A percentile compares a stretch with the other conserved stretches of the same genome.
Evolutionary conservation across 2,888 invertebrate genomes (phyloP).

Genomic region (Troides helena): DNA sequence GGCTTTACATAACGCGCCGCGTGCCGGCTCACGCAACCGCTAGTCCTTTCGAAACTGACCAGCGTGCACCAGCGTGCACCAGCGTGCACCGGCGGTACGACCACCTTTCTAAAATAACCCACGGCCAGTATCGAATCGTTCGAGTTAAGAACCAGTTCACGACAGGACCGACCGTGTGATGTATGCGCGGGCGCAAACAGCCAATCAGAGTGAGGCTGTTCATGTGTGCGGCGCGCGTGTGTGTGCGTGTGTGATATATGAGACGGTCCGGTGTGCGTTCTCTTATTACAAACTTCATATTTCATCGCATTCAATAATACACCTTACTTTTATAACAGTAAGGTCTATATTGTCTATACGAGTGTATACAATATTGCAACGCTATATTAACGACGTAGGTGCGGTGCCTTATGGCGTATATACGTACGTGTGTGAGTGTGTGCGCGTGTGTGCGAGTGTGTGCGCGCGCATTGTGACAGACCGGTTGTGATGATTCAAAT

Average conservation of each 20-base stretch:
- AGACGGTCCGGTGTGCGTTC: constrained; percentile 43
- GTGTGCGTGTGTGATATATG: constrained; percentile 47
- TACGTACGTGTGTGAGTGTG: constrained; percentile 34
- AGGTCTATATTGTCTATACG: neutral
- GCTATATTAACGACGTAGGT: constrained; percentile 53
- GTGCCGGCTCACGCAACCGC: constrained; percentile 41
- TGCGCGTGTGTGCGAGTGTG: constrained; percentile 10
- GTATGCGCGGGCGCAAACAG: constrained; percentile 57
- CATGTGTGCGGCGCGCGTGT: constrained; percentile 43
- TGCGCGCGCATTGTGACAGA: constrained; percentile 38
- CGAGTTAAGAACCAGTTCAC: constrained; percentile 32
- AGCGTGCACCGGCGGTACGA: constrained; percentile 37
- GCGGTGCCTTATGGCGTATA: constrained; percentile 45
- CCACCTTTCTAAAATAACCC: constrained; percentile 77
- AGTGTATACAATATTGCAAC: constrained; percentile 34
- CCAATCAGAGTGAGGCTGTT: constrained; percentile 6
- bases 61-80: too few relatives aligned
- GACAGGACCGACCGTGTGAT: constrained; percentile 56
- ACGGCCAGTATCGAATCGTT: constrained; percentile 67
- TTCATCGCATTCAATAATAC: constrained; percentile 38
- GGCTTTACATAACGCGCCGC: constrained; percentile 42
- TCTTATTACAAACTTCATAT: constrained; percentile 38
- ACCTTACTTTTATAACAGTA: constrained; percentile 38
- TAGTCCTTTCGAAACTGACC: constrained; percentile 32
- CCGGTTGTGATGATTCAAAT: constrained; percentile 52